Evolutionary conservation across 1,140 invertebrate species (phyloP).

Genomic region (Drosophila arizonae): DNA sequence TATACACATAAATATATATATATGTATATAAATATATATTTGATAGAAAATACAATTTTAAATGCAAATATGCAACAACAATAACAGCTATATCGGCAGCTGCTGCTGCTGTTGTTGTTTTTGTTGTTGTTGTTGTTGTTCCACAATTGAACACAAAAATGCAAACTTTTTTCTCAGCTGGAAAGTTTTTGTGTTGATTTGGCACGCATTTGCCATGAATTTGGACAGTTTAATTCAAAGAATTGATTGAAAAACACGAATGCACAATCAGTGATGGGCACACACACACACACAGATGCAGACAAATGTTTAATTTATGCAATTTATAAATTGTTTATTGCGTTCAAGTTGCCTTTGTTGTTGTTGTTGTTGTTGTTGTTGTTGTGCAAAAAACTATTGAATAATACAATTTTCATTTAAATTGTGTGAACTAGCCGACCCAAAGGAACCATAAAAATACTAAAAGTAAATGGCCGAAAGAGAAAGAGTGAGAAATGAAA

Average conservation of each 20-base stretch:
- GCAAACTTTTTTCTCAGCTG: conserved; percentile 4
- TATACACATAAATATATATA: neutral
- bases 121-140: conserved; percentile 3
- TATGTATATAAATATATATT: conserved; percentile 5
- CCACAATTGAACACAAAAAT: conserved; percentile 4
- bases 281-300: conserved; percentile 34
- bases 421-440: conserved; percentile 22
- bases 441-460: conserved; percentile 7
- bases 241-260: conserved; percentile 57
- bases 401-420: conserved; percentile 65
- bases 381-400: conserved; percentile 26
- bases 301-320: conserved; percentile 60
- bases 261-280: conserved; percentile 56
- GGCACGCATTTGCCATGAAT: conserved; percentile 55
- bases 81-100: too few species aligned
- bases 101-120: conserved; percentile 2
- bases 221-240: conserved; percentile 55
- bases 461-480: neutral
- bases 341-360: neutral
- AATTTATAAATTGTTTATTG: conserved; percentile 34
- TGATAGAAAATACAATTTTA: conserved; percentile 28
- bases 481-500: conserved; percentile 8
- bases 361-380: neutral
- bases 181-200: conserved; percentile 55
- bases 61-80: conserved; percentile 25